phyloP scores from a whole-genome alignment of 2,888 invertebrate genomes.

The Branchipolynoe longqiensis region DNA sequence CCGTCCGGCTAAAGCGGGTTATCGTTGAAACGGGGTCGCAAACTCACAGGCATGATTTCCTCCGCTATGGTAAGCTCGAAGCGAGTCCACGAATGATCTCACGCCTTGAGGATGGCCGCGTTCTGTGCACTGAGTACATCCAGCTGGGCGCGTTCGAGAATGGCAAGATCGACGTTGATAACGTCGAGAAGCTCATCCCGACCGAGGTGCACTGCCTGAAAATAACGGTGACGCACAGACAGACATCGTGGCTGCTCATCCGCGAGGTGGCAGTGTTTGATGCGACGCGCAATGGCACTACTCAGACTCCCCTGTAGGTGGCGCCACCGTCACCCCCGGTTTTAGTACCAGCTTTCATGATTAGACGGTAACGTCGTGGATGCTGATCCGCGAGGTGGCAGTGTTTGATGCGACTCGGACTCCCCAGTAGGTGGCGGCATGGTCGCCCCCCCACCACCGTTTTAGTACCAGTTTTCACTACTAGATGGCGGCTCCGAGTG shows the following conservation, averaged over 20 bases:
- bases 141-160: conserved; percentile 68
- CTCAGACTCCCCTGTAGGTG: background rate
- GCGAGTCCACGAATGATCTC: conserved; percentile 45
- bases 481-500: too few relatives aligned
- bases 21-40: conserved; percentile 76
- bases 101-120: conserved; percentile 8
- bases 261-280: conserved; percentile 80
- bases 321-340: too few relatives aligned
- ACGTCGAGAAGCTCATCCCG: conserved; percentile 67
- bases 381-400: too few relatives aligned
- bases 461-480: too few relatives aligned
- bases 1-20: conserved; percentile 73
- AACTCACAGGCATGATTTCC: conserved; percentile 73
- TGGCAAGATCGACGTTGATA: conserved; percentile 74
- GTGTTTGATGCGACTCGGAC: too few relatives aligned
- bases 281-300: background rate
- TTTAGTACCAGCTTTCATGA: too few relatives aligned
- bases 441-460: too few relatives aligned
- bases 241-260: conserved; percentile 80
- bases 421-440: too few relatives aligned
- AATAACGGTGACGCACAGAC: conserved; percentile 75
- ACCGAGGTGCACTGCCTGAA: conserved; percentile 78
- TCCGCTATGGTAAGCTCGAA: conserved; percentile 66
- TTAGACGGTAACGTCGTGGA: too few relatives aligned
- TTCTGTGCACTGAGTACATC: conserved; percentile 36